These are phyloP conservation scores for Hemicordylus capensis DNA, from an alignment of 2,113 vertebrate genomes.

Conservation along the genomic window DNA sequence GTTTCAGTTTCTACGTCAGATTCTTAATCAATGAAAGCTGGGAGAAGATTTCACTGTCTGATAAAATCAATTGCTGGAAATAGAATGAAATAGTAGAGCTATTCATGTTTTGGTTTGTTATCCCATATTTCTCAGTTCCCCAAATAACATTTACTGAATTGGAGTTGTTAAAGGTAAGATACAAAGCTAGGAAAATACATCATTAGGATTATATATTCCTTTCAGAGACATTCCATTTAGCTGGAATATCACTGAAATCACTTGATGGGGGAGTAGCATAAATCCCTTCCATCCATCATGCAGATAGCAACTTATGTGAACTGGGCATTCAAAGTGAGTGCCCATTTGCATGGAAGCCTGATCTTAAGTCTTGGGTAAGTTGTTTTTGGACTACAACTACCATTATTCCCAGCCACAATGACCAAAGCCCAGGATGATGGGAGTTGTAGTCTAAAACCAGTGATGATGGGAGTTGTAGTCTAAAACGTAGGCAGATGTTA, in stretches of 20 bases:
- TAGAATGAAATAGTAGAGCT: neutral
- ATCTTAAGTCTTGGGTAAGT: no score
- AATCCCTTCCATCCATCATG: neutral
- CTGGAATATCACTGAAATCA: neutral
- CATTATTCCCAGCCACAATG: no score
- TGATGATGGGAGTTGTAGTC: no score
- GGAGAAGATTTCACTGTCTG: neutral
- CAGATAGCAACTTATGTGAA: neutral
- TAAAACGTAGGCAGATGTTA: no score
- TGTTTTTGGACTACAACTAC: no score
- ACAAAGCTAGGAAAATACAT: neutral
- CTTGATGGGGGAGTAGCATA: neutral
- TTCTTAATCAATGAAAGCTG: slow-evolving; percentile 36
- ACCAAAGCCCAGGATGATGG: no score
- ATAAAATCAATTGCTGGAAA: neutral
- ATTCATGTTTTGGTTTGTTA: neutral
- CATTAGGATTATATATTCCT: neutral
- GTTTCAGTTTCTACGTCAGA: slow-evolving; percentile 36
- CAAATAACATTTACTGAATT: slow-evolving; percentile 16
- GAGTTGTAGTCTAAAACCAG: no score
- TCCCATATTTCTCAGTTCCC: slow-evolving; percentile 31
- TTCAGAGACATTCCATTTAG: neutral
- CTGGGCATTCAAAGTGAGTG: neutral
- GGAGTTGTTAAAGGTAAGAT: neutral
- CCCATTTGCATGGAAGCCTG: neutral